A percentile compares a stretch with the other conserved stretches of the same genome.
These are phyloP conservation scores for Hepsetus odoe DNA, from an alignment of 2,113 vertebrate species.

Conservation along the genomic window DNA sequence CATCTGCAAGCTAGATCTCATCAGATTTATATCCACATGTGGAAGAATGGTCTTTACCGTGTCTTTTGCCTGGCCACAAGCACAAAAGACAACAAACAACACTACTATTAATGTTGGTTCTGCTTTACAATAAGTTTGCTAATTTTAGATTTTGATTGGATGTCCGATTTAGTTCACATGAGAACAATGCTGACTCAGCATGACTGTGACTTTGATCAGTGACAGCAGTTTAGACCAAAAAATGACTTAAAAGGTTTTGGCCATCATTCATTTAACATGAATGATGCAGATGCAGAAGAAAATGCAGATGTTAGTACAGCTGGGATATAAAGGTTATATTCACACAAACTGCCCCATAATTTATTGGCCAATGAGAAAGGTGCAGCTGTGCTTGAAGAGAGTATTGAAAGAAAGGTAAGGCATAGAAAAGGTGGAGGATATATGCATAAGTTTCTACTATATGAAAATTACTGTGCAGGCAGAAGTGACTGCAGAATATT, in stretches of 20 bases:
- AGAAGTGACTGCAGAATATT: too few species aligned
- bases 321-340: not conserved
- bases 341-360: too few species aligned
- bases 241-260: not conserved
- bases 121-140: too few species aligned
- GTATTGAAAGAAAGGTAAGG: too few species aligned
- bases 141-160: not conserved
- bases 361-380: not conserved
- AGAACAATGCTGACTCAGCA: not conserved
- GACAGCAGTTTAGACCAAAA: not conserved
- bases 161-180: not conserved
- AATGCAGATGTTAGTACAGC: not conserved
- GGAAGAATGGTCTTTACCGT: not conserved
- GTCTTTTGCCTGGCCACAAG: not conserved
- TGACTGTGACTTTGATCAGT: not conserved
- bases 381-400: too few species aligned
- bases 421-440: too few species aligned
- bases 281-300: too few species aligned
- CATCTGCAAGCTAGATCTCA: constrained; percentile 7
- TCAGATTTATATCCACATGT: not conserved
- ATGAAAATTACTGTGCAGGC: too few species aligned
- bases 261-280: not conserved
- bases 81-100: not conserved
- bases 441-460: too few species aligned
- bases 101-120: not conserved